A percentile compares a stretch with the other conserved stretches of the same genome.
phyloP scores from a whole-genome alignment of 2,113 vertebrate species.

The Coracopsis vasa region DNA sequence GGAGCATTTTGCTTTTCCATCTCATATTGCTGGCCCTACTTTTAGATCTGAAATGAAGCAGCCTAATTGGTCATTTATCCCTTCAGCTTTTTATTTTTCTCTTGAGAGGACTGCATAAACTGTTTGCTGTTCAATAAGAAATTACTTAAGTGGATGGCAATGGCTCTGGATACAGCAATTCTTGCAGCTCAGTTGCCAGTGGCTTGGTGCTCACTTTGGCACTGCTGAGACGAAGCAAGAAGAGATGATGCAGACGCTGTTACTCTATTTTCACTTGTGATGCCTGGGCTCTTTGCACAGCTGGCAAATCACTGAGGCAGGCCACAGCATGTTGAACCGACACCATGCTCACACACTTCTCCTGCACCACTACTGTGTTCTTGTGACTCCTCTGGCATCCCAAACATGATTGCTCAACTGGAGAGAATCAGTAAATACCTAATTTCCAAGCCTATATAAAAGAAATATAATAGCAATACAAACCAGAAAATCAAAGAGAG shows the following conservation, averaged over 20 bases:
- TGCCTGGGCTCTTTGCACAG: not conserved
- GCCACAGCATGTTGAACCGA: accelerated
- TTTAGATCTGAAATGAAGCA: not conserved
- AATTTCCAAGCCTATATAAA: no score
- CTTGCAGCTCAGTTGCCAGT: not conserved
- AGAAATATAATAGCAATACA: accelerated
- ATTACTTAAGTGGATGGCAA: not conserved
- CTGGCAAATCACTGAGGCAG: not conserved
- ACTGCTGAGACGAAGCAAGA: not conserved
- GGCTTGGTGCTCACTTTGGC: accelerated
- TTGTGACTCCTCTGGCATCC: not conserved
- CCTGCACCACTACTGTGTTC: accelerated
- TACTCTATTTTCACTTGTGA: accelerated
- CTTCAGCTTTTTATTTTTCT: conserved; percentile 19
- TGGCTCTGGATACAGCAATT: not conserved
- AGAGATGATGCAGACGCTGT: not conserved
- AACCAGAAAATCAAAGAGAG: not conserved
- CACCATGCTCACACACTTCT: accelerated
- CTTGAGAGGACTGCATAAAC: not conserved
- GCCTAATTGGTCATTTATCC: conserved; percentile 38
- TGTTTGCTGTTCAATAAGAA: not conserved
- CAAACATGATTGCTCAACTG: accelerated
- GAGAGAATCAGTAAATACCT: not conserved
- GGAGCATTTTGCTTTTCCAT: conserved; percentile 11
- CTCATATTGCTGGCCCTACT: not conserved